phyloP scores from a whole-genome alignment of 2,113 vertebrate genomes.

The Chaetodon auriga region DNA sequence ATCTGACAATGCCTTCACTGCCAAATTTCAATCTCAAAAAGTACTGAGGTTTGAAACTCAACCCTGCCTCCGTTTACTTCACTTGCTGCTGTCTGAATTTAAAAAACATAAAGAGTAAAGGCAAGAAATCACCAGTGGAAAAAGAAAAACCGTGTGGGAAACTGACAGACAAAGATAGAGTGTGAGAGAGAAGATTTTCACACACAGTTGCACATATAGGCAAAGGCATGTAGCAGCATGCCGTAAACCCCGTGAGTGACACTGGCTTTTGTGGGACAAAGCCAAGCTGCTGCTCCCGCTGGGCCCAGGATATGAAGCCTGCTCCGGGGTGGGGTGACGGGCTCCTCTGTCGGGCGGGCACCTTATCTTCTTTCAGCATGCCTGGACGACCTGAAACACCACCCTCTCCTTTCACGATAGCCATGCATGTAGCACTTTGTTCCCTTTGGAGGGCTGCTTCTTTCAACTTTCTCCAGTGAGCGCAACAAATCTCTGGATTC shows the following conservation, averaged over 20 bases:
- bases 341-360: constrained; percentile 7
- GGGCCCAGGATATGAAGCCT: constrained; percentile 67
- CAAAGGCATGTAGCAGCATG: constrained; percentile 70
- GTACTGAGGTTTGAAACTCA: constrained; percentile 12
- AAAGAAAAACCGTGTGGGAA: neutral
- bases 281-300: constrained; percentile 56
- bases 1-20: neutral
- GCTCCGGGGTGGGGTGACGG: constrained; percentile 37
- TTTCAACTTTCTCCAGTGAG: constrained; percentile 35
- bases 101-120: constrained; percentile 15
- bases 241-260: constrained; percentile 65
- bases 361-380: constrained; percentile 72
- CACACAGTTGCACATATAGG: constrained; percentile 44
- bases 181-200: constrained; percentile 51
- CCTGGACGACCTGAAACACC: constrained; percentile 54
- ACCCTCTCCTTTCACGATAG: constrained; percentile 31
- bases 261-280: constrained; percentile 63
- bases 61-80: neutral
- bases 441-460: constrained; percentile 26
- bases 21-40: constrained; percentile 31
- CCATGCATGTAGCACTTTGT: constrained; percentile 51
- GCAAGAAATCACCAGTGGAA: constrained; percentile 18
- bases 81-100: neutral
- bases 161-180: constrained; percentile 25
- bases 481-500: constrained; percentile 24